phyloP scores from a whole-genome alignment of 1,140 invertebrate genomes.

The Diabrotica undecimpunctata region DNA sequence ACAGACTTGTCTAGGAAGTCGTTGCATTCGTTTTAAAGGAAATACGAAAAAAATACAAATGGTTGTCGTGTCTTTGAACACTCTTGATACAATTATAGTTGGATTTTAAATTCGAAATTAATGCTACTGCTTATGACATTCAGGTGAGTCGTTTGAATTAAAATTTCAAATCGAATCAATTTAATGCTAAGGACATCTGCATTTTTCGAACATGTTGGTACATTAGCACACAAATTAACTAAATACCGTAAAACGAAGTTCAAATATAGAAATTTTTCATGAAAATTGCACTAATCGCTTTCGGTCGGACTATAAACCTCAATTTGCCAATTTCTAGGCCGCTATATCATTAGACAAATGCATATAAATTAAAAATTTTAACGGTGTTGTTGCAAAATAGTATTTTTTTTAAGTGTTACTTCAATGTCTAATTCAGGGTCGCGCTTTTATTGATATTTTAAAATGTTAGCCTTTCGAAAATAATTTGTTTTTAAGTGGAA shows the following conservation, averaged over 20 bases:
- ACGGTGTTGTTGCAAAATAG: too few species aligned
- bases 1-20: background rate
- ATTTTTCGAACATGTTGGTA: background rate
- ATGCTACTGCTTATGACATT: background rate
- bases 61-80: background rate
- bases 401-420: too few species aligned
- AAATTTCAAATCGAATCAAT: background rate
- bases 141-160: background rate
- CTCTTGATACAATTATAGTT: background rate
- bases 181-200: background rate
- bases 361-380: too few species aligned
- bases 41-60: background rate
- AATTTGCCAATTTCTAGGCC: too few species aligned
- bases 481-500: too few species aligned
- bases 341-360: too few species aligned
- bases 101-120: background rate
- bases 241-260: background rate
- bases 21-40: background rate
- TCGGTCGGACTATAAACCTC: too few species aligned
- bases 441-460: too few species aligned
- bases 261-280: too few species aligned
- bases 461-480: too few species aligned
- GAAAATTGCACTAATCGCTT: too few species aligned
- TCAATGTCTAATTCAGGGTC: too few species aligned
- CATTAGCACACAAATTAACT: background rate